Evolutionary conservation across 2,888 invertebrate genomes (phyloP).

Genomic region (Branchipolynoe longqiensis): DNA sequence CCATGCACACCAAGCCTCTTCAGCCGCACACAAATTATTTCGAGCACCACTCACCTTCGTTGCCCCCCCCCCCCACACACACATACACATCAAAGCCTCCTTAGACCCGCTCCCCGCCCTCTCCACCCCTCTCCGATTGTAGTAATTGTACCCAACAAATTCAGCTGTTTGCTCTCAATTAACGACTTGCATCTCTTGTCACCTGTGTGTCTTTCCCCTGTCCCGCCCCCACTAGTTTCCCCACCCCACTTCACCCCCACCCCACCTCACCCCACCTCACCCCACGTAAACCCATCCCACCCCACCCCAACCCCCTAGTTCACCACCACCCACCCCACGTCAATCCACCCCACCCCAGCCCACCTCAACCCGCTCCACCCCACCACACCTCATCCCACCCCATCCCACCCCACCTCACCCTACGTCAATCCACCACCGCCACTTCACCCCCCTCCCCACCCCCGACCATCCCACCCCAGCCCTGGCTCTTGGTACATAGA

Average conservation of each 20-base stretch:
- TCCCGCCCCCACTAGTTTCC: too few relatives aligned
- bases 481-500: neutral
- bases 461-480: neutral
- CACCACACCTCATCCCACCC: neutral
- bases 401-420: neutral
- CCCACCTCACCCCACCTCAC: slow-evolving; percentile 2
- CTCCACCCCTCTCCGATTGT: neutral
- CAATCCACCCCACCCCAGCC: neutral
- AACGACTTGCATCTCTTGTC: too few relatives aligned
- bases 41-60: neutral
- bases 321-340: neutral
- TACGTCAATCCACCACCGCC: neutral
- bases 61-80: neutral
- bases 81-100: neutral
- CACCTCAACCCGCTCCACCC: neutral
- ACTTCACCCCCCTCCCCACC: neutral
- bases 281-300: neutral
- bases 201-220: too few relatives aligned
- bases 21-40: neutral
- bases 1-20: neutral
- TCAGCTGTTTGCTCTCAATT: too few relatives aligned
- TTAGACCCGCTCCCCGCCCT: neutral
- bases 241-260: neutral
- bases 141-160: too few relatives aligned
- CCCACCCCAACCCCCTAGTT: neutral